Conservation (phyloP, 2,888 invertebrate species). For the Eulithis prunata region DNA sequence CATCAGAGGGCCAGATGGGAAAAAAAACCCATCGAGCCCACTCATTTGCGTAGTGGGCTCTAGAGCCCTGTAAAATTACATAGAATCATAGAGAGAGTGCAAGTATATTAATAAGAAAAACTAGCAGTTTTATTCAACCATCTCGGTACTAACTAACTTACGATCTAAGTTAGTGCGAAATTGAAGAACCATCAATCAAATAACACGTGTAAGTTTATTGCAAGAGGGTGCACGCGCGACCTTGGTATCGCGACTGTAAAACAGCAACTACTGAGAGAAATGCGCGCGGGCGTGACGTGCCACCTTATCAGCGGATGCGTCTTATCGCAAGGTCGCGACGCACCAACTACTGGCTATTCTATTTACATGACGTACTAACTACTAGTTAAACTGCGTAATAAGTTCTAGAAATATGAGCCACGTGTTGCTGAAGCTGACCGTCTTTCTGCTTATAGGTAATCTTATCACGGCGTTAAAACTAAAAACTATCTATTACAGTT, state of each 20-base stretch:
- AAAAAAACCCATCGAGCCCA: no score
- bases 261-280: constrained; percentile 55
- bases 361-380: constrained; percentile 6
- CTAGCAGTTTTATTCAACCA: no score
- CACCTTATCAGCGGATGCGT: constrained; percentile 70
- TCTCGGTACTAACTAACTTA: neutral
- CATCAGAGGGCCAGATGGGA: no score
- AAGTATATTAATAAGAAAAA: no score
- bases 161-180: neutral
- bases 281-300: constrained; percentile 66
- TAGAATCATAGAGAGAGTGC: no score
- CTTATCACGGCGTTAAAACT: constrained; percentile 29
- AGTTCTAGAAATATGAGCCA: constrained; percentile 48
- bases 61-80: no score
- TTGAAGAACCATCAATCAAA: constrained; percentile 22
- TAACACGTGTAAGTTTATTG: constrained; percentile 70
- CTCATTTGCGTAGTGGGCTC: no score
- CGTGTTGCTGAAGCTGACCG: constrained; percentile 62
- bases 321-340: constrained; percentile 70
- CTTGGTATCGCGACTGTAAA: constrained; percentile 50
- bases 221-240: constrained; percentile 62
- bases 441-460: constrained; percentile 28
- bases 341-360: constrained; percentile 21
- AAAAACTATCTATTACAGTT: constrained; percentile 7
- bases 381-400: constrained; percentile 8